These are phyloP conservation scores for Nomada ferruginata DNA, from an alignment of 2,888 invertebrate species.

Conservation along the genomic window DNA sequence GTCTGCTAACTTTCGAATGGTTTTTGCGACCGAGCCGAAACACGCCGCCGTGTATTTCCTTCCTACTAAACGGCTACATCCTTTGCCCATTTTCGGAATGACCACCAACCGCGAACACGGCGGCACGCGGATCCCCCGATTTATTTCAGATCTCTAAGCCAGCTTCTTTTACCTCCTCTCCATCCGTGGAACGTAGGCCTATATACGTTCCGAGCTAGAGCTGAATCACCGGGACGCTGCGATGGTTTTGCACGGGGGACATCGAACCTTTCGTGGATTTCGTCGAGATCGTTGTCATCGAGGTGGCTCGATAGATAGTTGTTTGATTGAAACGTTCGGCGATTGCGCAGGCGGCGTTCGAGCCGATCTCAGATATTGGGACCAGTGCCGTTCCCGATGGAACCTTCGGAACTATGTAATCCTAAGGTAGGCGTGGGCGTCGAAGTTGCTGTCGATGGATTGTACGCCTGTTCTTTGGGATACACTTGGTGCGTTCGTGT, in stretches of 20 bases:
- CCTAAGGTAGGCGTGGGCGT: background rate
- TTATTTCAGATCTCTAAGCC: slow-evolving; percentile 39
- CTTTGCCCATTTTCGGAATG: slow-evolving; percentile 50
- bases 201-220: background rate
- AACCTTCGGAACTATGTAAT: background rate
- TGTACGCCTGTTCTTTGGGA: background rate
- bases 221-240: background rate
- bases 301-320: background rate
- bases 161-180: background rate
- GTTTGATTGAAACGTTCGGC: background rate
- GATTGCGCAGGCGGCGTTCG: background rate
- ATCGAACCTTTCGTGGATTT: background rate
- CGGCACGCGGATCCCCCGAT: slow-evolving; percentile 40
- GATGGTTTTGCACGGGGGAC: background rate
- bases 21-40: slow-evolving; percentile 62
- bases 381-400: background rate
- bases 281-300: background rate
- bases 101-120: slow-evolving; percentile 56
- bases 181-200: background rate
- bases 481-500: background rate
- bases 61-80: slow-evolving; percentile 57
- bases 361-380: background rate
- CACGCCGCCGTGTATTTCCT: slow-evolving; percentile 53
- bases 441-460: background rate
- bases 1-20: slow-evolving; percentile 57